A percentile compares a stretch with the other conserved stretches of the same genome.
Conservation (phyloP, 2,797 vertebrate species). For the Xiphophorus birchmanni region DNA sequence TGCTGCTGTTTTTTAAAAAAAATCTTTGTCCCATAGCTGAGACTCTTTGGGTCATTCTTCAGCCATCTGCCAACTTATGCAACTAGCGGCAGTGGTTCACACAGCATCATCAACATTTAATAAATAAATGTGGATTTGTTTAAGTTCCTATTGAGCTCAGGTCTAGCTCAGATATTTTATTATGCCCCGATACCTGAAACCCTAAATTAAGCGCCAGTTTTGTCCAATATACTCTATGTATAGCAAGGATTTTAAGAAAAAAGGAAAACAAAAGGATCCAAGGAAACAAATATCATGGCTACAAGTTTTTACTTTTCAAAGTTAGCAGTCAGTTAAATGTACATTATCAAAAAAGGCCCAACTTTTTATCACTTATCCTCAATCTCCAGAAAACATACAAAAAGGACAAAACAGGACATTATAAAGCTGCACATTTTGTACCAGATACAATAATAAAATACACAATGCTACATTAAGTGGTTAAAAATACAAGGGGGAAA, state of each 20-base stretch:
- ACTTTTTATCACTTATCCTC: conserved; percentile 73
- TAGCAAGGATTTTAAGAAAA: neutral
- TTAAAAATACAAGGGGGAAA: conserved; percentile 86
- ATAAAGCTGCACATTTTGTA: conserved; percentile 85
- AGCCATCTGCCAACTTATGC: neutral
- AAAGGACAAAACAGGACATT: conserved; percentile 74
- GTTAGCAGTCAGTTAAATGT: conserved; percentile 89
- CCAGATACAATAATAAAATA: conserved; percentile 89
- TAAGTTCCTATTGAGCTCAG: neutral
- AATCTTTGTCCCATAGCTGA: neutral
- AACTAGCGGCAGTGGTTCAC: neutral
- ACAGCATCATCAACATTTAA: neutral
- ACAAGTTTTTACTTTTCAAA: conserved; percentile 85
- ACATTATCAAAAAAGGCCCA: conserved; percentile 89
- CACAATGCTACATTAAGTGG: conserved; percentile 88
- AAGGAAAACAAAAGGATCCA: conserved; percentile 14
- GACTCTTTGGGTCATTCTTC: neutral
- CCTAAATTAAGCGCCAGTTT: neutral
- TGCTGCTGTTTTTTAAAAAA: neutral
- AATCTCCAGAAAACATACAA: conserved; percentile 76
- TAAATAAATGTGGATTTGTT: neutral
- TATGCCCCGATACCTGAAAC: neutral
- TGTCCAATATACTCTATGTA: neutral
- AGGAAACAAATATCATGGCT: conserved; percentile 72
- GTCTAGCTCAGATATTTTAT: neutral